Evolutionary conservation across 2,888 invertebrate genomes (phyloP).

Genomic region (Cotesia congregata): DNA sequence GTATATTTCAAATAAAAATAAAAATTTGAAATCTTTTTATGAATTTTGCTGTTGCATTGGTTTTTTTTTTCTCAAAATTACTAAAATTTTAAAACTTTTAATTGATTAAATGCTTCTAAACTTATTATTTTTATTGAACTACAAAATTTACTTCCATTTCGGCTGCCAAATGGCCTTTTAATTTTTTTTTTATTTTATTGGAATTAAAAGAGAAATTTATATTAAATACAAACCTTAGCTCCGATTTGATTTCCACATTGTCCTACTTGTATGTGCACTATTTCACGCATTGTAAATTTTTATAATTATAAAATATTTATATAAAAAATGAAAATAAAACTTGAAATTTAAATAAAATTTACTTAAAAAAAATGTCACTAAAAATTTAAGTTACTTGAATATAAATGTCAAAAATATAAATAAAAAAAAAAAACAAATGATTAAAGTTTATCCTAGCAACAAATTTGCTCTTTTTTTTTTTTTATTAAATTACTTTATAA

Average conservation of each 20-base stretch:
- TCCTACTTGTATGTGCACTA: slow-evolving; percentile 85
- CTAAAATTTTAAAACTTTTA: too few species aligned
- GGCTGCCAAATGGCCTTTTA: too few species aligned
- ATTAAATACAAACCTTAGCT: slow-evolving; percentile 74
- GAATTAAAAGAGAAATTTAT: neutral
- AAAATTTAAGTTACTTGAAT: slow-evolving; percentile 3
- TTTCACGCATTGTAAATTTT: slow-evolving; percentile 80
- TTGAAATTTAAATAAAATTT: slow-evolving; percentile 57
- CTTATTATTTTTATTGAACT: too few species aligned
- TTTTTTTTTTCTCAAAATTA: too few species aligned
- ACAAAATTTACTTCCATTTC: too few species aligned
- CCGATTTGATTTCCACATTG: slow-evolving; percentile 93
- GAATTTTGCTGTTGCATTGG: too few species aligned
- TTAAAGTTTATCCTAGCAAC: slow-evolving; percentile 42
- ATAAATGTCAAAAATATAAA: neutral
- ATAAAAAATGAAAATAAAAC: slow-evolving; percentile 45
- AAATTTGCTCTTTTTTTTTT: slow-evolving; percentile 12
- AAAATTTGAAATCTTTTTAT: too few species aligned
- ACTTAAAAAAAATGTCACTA: slow-evolving; percentile 7
- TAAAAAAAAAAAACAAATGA: slow-evolving; percentile 49
- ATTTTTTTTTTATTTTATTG: neutral
- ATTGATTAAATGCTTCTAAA: too few species aligned
- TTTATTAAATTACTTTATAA: slow-evolving; percentile 29
- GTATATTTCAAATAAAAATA: too few species aligned
- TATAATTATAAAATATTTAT: slow-evolving; percentile 12